A percentile compares a stretch with the other conserved stretches of the same genome.
Evolutionary conservation across 2,113 vertebrate genomes (phyloP).

Genomic region (Panthera tigris): DNA sequence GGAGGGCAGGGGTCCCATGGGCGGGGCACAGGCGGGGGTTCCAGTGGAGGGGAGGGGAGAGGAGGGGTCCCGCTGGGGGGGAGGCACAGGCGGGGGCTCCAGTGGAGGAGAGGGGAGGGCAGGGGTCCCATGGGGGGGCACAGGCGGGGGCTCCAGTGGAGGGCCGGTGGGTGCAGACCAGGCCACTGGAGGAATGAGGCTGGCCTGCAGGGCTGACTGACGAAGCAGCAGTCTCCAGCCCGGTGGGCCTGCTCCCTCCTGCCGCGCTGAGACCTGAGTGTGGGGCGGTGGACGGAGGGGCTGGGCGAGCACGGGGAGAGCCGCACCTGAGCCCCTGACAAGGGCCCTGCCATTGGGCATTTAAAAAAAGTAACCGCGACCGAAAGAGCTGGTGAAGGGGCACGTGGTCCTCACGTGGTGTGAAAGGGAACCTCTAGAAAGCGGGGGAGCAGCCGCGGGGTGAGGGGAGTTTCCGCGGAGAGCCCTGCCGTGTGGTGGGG

Average conservation of each 20-base stretch:
- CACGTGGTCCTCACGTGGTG: fast-evolving
- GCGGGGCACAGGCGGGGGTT: not conserved
- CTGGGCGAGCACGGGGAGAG: not conserved
- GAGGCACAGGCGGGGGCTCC: not conserved
- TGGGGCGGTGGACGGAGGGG: no score
- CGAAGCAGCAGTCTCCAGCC: not conserved
- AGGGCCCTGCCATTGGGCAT: not conserved
- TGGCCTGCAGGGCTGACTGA: fast-evolving
- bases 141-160: no score
- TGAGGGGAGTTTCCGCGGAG: not conserved
- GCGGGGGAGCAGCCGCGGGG: fast-evolving
- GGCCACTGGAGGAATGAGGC: not conserved
- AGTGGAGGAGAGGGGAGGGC: no score
- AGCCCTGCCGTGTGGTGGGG: fast-evolving
- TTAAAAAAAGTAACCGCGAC: not conserved
- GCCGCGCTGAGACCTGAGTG: not conserved
- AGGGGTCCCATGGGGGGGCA: no score
- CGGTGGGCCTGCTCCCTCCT: not conserved
- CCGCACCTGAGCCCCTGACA: not conserved
- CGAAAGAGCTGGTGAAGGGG: not conserved
- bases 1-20: no score
- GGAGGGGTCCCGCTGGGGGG: no score
- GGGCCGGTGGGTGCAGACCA: not conserved
- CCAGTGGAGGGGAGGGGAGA: no score
- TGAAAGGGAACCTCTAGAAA: not conserved